Conservation (phyloP, 2,888 invertebrate species). For the Drosophila flavopinicola region DNA sequence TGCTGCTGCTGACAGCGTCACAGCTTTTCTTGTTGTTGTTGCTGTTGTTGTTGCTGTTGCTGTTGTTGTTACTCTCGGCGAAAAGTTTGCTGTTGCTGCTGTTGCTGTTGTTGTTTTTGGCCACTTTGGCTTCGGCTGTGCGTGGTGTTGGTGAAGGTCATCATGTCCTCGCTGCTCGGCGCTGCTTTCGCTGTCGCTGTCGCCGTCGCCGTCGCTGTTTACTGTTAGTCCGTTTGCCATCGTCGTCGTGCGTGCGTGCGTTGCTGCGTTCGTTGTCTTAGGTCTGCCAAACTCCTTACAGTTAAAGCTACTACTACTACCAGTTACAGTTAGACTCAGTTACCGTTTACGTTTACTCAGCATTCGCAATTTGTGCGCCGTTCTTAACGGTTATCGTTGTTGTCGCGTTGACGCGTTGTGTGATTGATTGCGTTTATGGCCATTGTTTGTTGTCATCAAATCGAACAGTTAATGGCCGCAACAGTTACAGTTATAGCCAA, state of each 20-base stretch:
- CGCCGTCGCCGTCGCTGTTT: constrained; percentile 27
- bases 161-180: constrained; percentile 72
- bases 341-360: constrained; percentile 19
- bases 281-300: constrained; percentile 8
- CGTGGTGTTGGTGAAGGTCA: constrained; percentile 81
- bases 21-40: constrained; percentile 44
- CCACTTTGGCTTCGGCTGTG: constrained; percentile 55
- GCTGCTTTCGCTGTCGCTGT: constrained; percentile 37
- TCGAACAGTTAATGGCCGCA: constrained; percentile 60
- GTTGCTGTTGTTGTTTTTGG: constrained; percentile 65
- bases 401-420: constrained; percentile 17
- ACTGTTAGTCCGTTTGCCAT: constrained; percentile 52
- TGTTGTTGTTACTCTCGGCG: constrained; percentile 52
- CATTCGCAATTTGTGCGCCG: constrained; percentile 26
- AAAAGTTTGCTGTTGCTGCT: constrained; percentile 68
- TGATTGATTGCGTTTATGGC: constrained; percentile 70
- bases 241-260: constrained; percentile 49
- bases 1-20: constrained; percentile 45
- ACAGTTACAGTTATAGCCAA: constrained; percentile 20
- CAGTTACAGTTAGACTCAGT: constrained; percentile 14
- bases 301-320: constrained; percentile 8
- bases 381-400: constrained; percentile 18
- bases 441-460: constrained; percentile 59
- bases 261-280: constrained; percentile 43
- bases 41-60: too few species aligned